Conservation (phyloP, 2,113 vertebrate genomes). For the Mystacornis crossleyi region DNA sequence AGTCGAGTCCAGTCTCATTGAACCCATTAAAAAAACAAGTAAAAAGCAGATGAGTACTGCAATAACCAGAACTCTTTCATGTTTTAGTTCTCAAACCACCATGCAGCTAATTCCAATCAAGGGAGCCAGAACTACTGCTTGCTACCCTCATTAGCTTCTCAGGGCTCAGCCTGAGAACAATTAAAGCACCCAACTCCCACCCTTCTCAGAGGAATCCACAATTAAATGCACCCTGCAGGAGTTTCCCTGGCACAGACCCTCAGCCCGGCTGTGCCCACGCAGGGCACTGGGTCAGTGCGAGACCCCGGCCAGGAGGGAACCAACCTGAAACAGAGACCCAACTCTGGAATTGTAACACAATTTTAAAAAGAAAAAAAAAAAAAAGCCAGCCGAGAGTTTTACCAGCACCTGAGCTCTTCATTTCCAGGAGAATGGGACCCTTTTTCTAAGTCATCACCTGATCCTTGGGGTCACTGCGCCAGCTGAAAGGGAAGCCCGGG, state of each 20-base stretch:
- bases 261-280: neutral
- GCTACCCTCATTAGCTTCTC: neutral
- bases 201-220: neutral
- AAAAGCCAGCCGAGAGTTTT: neutral
- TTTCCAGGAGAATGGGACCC: neutral
- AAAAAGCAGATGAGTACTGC: neutral
- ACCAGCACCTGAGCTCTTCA: neutral
- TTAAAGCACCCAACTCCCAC: neutral
- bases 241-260: neutral
- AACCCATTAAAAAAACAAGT: neutral
- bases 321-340: neutral
- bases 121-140: neutral
- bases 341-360: accelerated
- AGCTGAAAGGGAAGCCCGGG: neutral
- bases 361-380: neutral
- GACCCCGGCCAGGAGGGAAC: neutral
- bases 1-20: neutral
- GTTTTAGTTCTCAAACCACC: neutral
- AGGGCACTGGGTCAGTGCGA: accelerated
- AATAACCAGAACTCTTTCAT: neutral
- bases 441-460: neutral
- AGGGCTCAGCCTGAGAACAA: neutral
- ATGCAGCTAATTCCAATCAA: neutral
- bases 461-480: neutral
- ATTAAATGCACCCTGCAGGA: accelerated